Evolutionary conservation across 2,888 invertebrate species (phyloP).

Genomic region (Rhorus exstirpatorius): DNA sequence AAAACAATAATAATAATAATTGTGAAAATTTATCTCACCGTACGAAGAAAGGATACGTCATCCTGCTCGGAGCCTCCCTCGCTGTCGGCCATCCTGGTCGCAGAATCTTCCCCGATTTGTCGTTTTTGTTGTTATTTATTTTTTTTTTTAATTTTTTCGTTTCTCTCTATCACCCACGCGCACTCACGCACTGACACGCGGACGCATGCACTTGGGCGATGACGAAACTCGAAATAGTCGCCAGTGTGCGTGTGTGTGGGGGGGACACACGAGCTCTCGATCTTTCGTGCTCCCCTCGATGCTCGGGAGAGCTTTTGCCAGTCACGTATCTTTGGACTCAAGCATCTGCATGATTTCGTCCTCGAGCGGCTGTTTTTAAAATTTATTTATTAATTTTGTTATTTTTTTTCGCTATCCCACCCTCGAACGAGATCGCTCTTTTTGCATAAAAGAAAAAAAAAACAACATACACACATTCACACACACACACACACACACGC

Average conservation of each 20-base stretch:
- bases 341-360: constrained; percentile 63
- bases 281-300: constrained; percentile 48
- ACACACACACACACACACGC: constrained; percentile 26
- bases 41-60: constrained; percentile 99
- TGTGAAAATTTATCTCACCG: constrained; percentile 90
- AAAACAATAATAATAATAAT: neutral
- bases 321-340: constrained; percentile 64
- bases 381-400: constrained; percentile 37
- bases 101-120: constrained; percentile 37
- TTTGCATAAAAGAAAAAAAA: neutral
- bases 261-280: constrained; percentile 11
- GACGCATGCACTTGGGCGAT: constrained; percentile 18
- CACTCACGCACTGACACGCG: constrained; percentile 36
- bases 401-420: constrained; percentile 25
- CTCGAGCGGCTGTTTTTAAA: constrained; percentile 24
- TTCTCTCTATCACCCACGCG: constrained; percentile 17
- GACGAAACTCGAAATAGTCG: neutral
- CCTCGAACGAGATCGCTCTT: neutral
- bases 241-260: constrained; percentile 17
- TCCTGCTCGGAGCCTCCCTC: constrained; percentile 99
- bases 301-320: constrained; percentile 59
- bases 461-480: constrained; percentile 2
- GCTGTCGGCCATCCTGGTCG: constrained; percentile 93
- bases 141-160: neutral
- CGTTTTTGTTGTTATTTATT: constrained; percentile 29